Percentiles rank a stretch among this genome's conserved stretches.
Conservation (phyloP, 2,113 vertebrate species). For the Tyto alba region DNA sequence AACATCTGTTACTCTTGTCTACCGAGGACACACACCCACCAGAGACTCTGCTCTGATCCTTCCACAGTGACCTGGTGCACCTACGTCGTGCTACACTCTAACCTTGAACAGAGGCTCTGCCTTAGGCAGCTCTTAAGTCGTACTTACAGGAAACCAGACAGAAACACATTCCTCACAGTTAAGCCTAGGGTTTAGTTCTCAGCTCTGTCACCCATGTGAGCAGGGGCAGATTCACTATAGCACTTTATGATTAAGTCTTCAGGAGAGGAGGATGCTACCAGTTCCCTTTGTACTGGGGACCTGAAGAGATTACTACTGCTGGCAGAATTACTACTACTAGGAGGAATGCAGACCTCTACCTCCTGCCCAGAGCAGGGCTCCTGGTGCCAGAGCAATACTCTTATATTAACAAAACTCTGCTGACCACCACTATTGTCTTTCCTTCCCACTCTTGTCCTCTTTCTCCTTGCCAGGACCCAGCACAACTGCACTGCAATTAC, state of each 20-base stretch:
- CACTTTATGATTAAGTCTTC: background rate
- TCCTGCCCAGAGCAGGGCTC: background rate
- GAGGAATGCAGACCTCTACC: background rate
- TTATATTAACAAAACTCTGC: background rate
- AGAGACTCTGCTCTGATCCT: background rate
- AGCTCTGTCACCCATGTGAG: background rate
- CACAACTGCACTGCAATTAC: background rate
- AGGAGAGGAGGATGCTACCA: background rate
- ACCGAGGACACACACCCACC: fast-evolving
- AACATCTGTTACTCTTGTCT: background rate
- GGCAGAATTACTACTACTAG: background rate
- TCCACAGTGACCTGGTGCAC: background rate
- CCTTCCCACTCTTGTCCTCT: background rate
- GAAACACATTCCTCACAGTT: fast-evolving
- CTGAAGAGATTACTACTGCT: background rate
- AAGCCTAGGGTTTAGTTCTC: background rate
- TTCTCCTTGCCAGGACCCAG: background rate
- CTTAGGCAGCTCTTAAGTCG: background rate
- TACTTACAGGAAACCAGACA: background rate
- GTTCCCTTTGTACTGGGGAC: background rate
- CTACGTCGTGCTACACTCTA: fast-evolving
- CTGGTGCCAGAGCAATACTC: background rate
- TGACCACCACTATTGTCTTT: background rate
- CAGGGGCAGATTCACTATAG: background rate
- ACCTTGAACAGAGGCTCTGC: background rate